phyloP scores from a whole-genome alignment of 2,797 vertebrate species.

The Gallinago nigripennis region DNA sequence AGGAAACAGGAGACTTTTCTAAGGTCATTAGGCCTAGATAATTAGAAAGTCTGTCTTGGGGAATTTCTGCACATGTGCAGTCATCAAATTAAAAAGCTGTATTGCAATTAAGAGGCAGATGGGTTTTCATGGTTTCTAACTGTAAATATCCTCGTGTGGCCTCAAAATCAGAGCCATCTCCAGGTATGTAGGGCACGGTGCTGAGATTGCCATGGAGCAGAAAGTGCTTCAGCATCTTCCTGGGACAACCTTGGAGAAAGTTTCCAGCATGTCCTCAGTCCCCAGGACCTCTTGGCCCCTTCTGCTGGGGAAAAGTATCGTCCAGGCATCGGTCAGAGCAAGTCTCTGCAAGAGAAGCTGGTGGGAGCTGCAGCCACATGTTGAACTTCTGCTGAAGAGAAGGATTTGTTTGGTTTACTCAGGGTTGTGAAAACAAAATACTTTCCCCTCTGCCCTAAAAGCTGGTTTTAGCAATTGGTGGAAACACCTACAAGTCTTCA shows the following conservation, averaged over 20 bases:
- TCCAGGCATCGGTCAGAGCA: background rate
- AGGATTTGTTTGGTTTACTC: background rate
- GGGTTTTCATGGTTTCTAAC: constrained; percentile 28
- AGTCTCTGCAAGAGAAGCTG: background rate
- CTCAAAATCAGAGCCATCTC: background rate
- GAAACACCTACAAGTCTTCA: background rate
- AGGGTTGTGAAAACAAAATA: background rate
- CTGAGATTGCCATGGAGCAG: background rate
- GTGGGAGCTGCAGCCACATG: rapidly evolving
- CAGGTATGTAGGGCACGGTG: constrained; percentile 3
- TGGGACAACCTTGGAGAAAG: background rate
- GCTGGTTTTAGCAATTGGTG: background rate
- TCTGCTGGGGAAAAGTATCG: background rate
- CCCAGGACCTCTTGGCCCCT: background rate
- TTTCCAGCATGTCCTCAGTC: background rate
- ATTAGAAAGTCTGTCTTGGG: constrained; percentile 17
- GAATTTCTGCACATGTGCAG: background rate
- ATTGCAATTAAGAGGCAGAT: constrained; percentile 28
- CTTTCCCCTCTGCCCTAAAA: background rate
- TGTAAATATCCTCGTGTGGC: constrained; percentile 13
- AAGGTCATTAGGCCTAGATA: constrained; percentile 18
- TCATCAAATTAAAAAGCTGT: background rate
- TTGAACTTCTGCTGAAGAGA: background rate
- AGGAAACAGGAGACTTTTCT: background rate
- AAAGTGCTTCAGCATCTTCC: background rate